Percentiles rank a stretch among this genome's conserved stretches.
Evolutionary conservation across 2,797 vertebrate genomes (phyloP).

Genomic region (Euphonia xanthogaster): DNA sequence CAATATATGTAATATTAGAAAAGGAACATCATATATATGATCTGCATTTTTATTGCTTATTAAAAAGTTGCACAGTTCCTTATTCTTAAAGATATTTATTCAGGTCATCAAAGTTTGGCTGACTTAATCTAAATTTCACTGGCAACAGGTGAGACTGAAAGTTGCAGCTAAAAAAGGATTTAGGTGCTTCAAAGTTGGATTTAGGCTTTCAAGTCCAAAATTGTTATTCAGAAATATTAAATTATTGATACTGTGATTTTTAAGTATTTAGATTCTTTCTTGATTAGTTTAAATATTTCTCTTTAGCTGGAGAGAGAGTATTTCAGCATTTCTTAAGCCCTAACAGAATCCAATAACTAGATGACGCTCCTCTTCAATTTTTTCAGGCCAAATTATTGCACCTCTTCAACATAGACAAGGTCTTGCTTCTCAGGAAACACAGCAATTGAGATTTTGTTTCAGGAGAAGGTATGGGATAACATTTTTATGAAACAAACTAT

Average conservation of each 20-base stretch:
- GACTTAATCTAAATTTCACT: not conserved
- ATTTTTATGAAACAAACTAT: not conserved
- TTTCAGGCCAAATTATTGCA: not conserved
- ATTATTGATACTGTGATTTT: not conserved
- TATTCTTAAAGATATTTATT: not conserved
- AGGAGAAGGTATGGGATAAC: not conserved
- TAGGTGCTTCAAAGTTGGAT: not conserved
- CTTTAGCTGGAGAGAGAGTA: not conserved
- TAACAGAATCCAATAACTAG: not conserved
- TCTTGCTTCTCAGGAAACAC: not conserved
- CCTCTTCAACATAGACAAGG: fast-evolving
- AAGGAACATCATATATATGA: not conserved
- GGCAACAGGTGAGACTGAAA: not conserved
- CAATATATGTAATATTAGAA: not conserved
- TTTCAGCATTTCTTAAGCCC: not conserved
- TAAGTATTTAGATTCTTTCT: not conserved
- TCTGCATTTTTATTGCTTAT: not conserved
- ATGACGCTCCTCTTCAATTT: not conserved
- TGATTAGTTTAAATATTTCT: not conserved
- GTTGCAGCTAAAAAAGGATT: not conserved
- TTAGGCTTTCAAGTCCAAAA: not conserved
- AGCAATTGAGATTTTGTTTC: not conserved
- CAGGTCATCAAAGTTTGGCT: not conserved
- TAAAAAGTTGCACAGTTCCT: not conserved
- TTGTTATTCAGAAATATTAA: not conserved